These are phyloP conservation scores for Halichoeres trimaculatus DNA, from an alignment of 2,113 vertebrate species.

Conservation along the genomic window DNA sequence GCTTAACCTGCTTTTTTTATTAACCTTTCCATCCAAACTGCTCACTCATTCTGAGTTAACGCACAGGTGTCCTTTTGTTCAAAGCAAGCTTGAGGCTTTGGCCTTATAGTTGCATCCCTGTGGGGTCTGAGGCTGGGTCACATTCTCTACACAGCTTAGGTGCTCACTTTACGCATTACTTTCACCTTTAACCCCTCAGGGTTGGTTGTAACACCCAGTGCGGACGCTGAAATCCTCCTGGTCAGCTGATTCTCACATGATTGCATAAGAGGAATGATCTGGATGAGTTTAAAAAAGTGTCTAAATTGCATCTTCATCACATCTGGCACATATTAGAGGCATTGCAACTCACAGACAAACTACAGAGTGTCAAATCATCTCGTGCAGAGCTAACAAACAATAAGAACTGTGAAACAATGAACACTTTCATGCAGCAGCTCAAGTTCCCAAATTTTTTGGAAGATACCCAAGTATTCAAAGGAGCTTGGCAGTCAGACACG, in stretches of 20 bases:
- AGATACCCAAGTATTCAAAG: conserved; percentile 58
- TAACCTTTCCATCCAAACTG: conserved; percentile 10
- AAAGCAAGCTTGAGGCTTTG: conserved; percentile 21
- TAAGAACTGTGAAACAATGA: conserved; percentile 49
- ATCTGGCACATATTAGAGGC: background rate
- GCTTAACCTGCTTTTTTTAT: conserved; percentile 33
- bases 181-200: conserved; percentile 35
- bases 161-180: conserved; percentile 39
- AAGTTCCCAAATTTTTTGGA: conserved; percentile 46
- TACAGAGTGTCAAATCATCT: background rate
- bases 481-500: conserved; percentile 44
- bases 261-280: conserved; percentile 39
- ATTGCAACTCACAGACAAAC: background rate
- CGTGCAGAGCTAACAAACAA: conserved; percentile 27
- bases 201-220: conserved; percentile 49
- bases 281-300: conserved; percentile 14
- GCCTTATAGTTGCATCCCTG: conserved; percentile 27
- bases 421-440: conserved; percentile 47
- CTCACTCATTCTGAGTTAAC: background rate
- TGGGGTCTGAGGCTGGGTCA: conserved; percentile 59
- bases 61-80: conserved; percentile 50
- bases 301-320: background rate
- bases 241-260: conserved; percentile 82
- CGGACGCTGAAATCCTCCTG: conserved; percentile 59
- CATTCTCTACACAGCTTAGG: conserved; percentile 80